Conservation (phyloP, 2,888 invertebrate species). For the Smittia aterrima region DNA sequence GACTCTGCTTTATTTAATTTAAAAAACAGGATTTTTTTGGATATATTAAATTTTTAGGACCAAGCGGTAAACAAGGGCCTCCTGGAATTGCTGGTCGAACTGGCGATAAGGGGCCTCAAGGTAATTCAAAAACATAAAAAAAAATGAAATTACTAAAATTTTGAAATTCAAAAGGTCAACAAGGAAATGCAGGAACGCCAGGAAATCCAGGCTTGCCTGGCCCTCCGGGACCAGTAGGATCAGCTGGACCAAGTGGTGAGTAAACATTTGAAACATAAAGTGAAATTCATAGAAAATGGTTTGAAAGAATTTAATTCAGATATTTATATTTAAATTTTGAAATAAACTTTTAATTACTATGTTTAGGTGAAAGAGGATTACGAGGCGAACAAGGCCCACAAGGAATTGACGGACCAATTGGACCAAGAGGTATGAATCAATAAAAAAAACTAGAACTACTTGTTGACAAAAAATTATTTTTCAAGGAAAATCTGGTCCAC, state of each 20-base stretch:
- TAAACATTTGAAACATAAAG: neutral
- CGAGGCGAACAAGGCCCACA: slow-evolving; percentile 72
- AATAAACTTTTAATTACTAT: too few species aligned
- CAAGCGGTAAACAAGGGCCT: slow-evolving; percentile 68
- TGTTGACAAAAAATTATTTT: neutral
- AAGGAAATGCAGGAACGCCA: slow-evolving; percentile 41
- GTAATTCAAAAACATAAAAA: slow-evolving; percentile 45
- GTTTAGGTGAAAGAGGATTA: slow-evolving; percentile 58
- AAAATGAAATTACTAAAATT: neutral
- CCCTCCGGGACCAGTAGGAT: slow-evolving; percentile 65
- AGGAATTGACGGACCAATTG: slow-evolving; percentile 74
- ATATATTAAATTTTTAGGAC: too few species aligned
- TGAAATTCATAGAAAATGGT: too few species aligned
- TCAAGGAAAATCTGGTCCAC: slow-evolving; percentile 66
- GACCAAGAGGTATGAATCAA: slow-evolving; percentile 63
- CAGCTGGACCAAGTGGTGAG: slow-evolving; percentile 42
- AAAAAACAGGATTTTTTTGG: too few species aligned
- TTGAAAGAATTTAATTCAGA: neutral
- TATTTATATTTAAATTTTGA: neutral
- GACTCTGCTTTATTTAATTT: too few species aligned
- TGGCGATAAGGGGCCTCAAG: slow-evolving; percentile 75
- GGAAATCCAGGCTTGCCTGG: slow-evolving; percentile 51
- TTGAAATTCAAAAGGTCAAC: neutral
- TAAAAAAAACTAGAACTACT: neutral
- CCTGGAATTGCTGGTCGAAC: slow-evolving; percentile 70